Evolutionary conservation across 2,113 vertebrate species (phyloP), one percentile per base, ranked within the genome.

Genomic region (Ptychochromis oligacanthus): DNA sequence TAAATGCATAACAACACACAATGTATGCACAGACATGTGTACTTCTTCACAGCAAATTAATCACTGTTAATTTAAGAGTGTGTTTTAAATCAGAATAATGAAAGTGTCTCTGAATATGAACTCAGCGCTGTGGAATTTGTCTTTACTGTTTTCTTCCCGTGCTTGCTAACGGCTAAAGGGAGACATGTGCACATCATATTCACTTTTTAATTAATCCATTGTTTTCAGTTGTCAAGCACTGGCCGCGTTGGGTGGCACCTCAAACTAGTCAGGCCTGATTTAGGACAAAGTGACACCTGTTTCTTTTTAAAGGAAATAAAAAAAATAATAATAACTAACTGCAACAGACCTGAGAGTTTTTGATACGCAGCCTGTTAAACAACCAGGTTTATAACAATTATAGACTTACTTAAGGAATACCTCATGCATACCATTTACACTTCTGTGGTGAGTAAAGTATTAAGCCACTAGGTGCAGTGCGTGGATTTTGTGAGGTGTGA

Each of bases 221-320:
- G 38, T 79, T 55, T 65, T 75, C 49, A 40, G 40, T 34, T 2
- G 36, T 49, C 36, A 28, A 14, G 28, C 52, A 14, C 55, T 26
- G 46, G 22, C 20, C 9, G 34, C 0, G 0, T 62, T 34, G 11
- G 15, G 5, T 38, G 40, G 20, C 26, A 43, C 22, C 20, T 49
- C 43, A 75, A 65, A 77, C 64, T 8, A 60, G 82, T 31, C 59
- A 38, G 75, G 76, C 38, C 78, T 77, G 57, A 89, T 83, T 79
- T 67, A 60, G 46, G 75, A 52, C 62, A 67, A 58, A 83, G 75
- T 81, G 76, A 80, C 80, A 87, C 84, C 88, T 82, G 79, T 75
- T 87, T 61, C 24, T 59, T 74, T 77, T 61, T 22, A 31, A 61
- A 11, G 26, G 28, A 22, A 20, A 34, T n/a, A 28, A 34, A 55